Evolutionary conservation across 2,888 invertebrate genomes (phyloP), one percentile per base, ranked within the genome.

Genomic region (Ochropacha duplaris): DNA sequence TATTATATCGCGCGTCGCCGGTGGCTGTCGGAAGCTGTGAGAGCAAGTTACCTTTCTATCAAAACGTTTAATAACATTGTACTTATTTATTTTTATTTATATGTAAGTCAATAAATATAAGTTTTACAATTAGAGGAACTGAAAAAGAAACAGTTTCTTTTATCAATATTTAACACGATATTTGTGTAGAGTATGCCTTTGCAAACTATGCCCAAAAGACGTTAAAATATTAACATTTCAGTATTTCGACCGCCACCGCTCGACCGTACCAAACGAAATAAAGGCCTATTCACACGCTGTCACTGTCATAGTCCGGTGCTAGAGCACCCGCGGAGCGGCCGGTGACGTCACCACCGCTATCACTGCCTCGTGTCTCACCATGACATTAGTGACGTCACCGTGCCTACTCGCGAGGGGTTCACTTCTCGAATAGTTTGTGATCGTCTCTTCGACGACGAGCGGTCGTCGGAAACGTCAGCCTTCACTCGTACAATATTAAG

Each of bases 1-100:
- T 54, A 49, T 9, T 14, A 49, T 22, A 26, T 19, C 36, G 9
- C 58, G 54, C 55, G 36, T 44, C 57, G 36, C 28, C 39, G 51
- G 19, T 19, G 51, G 31, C 8, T 31, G 24, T 4, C 31, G 31
- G 34, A 22, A 2, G 44, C 6, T 16, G 19, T 6, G 44, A 6
- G 44, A 44, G 5, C 44, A 9, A 19, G 44, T 44, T 44, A 44
- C 44, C 44, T 44, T 44, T 39, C 3, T 1, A 39, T 11, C 39
- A 16, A 39, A 16, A 16, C 39, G 14, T 39, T 39, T 44, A 44
- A 44, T n/a, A 36, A 36, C 36, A n/a, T n/a, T 36, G 36, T 36
- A 36, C n/a, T 36, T 36, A 36, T 36, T 36, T n/a, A 5, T 36
- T 36, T n/a, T n/a, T n/a, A n/a, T 9, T 5, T 44, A n/a, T 44